These are phyloP conservation scores for Chloroclysta siterata DNA, from an alignment of 2,888 invertebrate species.

Conservation along the genomic window DNA sequence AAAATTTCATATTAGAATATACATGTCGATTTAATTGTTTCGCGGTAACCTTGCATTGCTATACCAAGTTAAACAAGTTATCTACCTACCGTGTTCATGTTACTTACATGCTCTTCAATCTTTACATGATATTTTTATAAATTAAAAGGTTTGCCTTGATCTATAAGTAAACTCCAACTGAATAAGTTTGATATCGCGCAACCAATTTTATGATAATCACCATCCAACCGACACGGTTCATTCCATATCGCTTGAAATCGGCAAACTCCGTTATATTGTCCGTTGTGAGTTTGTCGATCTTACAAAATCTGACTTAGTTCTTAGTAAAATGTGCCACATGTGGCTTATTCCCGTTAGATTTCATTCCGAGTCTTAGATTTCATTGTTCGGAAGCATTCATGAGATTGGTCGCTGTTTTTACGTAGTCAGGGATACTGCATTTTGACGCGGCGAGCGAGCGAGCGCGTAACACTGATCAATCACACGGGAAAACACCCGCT, in stretches of 20 bases:
- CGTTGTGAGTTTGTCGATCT: constrained; percentile 8
- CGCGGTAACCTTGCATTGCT: constrained; percentile 6
- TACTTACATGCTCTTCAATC: neutral
- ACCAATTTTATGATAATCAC: constrained; percentile 40
- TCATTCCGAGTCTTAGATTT: constrained; percentile 9
- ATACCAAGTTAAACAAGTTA: constrained; percentile 19
- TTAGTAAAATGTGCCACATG: constrained; percentile 5
- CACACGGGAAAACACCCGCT: constrained; percentile 72
- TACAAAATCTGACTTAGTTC: neutral
- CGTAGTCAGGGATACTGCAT: constrained; percentile 31
- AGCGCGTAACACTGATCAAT: constrained; percentile 66
- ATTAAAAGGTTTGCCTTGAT: constrained; percentile 19
- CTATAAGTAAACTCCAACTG: constrained; percentile 25
- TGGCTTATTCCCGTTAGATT: constrained; percentile 2
- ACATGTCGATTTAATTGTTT: constrained; percentile 2
- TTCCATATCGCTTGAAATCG: constrained; percentile 34
- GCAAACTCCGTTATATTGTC: constrained; percentile 30
- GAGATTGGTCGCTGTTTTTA: constrained; percentile 30
- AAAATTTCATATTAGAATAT: constrained; percentile 9
- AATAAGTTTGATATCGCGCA: constrained; percentile 27
- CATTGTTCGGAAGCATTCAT: constrained; percentile 23
- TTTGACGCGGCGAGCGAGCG: constrained; percentile 41
- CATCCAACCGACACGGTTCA: constrained; percentile 29
- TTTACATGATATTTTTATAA: constrained; percentile 14
- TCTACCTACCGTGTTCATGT: constrained; percentile 6